Base-by-base conservation (phyloP, 2,888 invertebrate genomes). In the Drosophila subquinaria region DNA sequence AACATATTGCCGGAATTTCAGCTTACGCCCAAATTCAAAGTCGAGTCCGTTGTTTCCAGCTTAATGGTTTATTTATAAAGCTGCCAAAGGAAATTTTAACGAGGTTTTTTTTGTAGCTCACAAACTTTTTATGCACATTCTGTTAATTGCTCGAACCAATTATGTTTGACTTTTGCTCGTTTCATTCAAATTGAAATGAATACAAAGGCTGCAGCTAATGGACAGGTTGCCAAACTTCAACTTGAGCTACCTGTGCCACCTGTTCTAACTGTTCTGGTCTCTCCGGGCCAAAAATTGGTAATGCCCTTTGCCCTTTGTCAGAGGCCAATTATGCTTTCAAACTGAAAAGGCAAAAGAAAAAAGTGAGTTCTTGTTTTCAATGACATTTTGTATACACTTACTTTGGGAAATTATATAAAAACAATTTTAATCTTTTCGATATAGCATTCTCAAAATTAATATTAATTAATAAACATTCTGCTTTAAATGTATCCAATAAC, bases 51-150 rank as follows among this genome's bases (percentile, higher is more conserved):
- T 40, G 50, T 40, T 55, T 45, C 30, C 48, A 45, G 73, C 81
- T 77, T 73, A 73, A 80, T 80, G 77, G 73, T 76, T 76, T 77
- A 77, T 76, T 76, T 77, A 75, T 76, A 79, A 66, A 66, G 79
- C 52, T 45, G 63, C 42, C 42, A 48, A 48, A 30, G 10, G 11
- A 35, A 61, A 61, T 67, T 79, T 79, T 67, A 76, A 79, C 76
- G 67, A 75, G 59, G 6, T 50, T 71, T 57, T 55, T 53, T 30
- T 30, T 30, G 8, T 27, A 27, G 9, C 38, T 27, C 20, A 15
- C 2, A 48, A 59, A 59, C 36, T 50, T 75, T 60, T 66, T 70
- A 79, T 75, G 70, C 76, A 79, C 52, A 79, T 76, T 75, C 55
- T 57, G 80, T 79, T 79, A 77, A 77, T 77, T 79, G 79, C 45